Conservation (phyloP, 2,888 invertebrate genomes). For the Sepiola atlantica region DNA sequence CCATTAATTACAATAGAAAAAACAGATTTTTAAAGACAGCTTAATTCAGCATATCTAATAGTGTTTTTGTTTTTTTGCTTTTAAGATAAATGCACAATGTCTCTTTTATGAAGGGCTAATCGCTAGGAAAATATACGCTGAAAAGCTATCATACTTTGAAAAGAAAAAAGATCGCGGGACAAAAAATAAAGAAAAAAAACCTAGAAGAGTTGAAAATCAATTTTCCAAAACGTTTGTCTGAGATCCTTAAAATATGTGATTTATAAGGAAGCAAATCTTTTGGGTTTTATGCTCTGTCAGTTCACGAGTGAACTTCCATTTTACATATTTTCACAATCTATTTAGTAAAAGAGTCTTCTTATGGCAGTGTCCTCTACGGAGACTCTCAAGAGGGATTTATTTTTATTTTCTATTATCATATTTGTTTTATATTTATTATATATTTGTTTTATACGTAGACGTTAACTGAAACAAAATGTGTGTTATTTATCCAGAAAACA, state of each 20-base stretch:
- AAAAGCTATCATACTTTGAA: not conserved
- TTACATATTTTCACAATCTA: not conserved
- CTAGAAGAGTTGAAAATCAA: not conserved
- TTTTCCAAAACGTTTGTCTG: not conserved
- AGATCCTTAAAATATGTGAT: not conserved
- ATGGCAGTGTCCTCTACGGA: not conserved
- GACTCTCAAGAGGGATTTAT: not conserved
- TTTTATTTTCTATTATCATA: too few relatives aligned
- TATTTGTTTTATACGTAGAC: not conserved
- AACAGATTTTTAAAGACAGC: not conserved
- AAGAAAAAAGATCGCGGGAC: too few relatives aligned
- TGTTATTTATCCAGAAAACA: not conserved
- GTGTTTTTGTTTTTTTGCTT: not conserved
- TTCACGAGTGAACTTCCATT: not conserved
- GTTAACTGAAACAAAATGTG: not conserved
- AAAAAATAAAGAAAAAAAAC: not conserved
- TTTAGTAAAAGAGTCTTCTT: not conserved
- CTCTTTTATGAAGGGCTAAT: not conserved
- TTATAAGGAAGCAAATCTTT: not conserved
- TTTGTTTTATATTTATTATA: too few relatives aligned
- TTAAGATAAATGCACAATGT: not conserved
- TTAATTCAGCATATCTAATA: not conserved
- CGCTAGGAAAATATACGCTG: not conserved
- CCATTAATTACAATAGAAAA: not conserved
- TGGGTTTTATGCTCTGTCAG: not conserved